Percentiles rank a stretch among this genome's conserved stretches.
Conservation (phyloP, 2,797 vertebrate genomes). For the Podarcis lilfordi region DNA sequence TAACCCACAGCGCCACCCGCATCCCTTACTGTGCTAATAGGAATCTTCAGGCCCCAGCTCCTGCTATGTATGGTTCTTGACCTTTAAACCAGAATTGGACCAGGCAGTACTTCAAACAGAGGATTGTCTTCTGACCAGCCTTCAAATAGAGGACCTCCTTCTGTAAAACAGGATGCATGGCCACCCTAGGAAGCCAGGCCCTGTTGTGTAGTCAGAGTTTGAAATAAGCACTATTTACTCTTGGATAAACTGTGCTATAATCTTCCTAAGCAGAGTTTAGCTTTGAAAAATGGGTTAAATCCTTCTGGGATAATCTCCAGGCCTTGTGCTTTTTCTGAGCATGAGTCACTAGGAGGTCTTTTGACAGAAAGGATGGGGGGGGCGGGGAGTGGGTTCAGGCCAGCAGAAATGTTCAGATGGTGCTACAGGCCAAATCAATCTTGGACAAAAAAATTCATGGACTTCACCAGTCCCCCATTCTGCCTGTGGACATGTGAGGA, state of each 20-base stretch:
- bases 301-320: not conserved
- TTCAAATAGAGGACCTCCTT: too few relatives aligned
- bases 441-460: not conserved
- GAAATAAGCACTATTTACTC: not conserved
- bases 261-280: not conserved
- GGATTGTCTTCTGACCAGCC: too few relatives aligned
- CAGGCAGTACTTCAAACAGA: too few relatives aligned
- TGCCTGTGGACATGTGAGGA: conserved; percentile 13
- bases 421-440: not conserved
- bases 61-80: too few relatives aligned
- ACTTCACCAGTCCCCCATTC: not conserved
- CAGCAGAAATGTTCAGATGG: not conserved
- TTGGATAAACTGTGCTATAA: not conserved
- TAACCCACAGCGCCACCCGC: too few relatives aligned
- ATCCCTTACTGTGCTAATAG: too few relatives aligned
- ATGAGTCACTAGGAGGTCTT: not conserved
- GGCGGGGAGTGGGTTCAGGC: not conserved
- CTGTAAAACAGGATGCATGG: too few relatives aligned
- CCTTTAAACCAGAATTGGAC: too few relatives aligned
- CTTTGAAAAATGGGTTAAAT: not conserved
- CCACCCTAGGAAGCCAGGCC: not conserved
- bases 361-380: not conserved
- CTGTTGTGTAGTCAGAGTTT: not conserved
- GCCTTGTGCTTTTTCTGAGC: not conserved
- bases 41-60: too few relatives aligned